These are phyloP conservation scores for Drosophila barbarae DNA, from an alignment of 2,888 invertebrate genomes.

Conservation along the genomic window DNA sequence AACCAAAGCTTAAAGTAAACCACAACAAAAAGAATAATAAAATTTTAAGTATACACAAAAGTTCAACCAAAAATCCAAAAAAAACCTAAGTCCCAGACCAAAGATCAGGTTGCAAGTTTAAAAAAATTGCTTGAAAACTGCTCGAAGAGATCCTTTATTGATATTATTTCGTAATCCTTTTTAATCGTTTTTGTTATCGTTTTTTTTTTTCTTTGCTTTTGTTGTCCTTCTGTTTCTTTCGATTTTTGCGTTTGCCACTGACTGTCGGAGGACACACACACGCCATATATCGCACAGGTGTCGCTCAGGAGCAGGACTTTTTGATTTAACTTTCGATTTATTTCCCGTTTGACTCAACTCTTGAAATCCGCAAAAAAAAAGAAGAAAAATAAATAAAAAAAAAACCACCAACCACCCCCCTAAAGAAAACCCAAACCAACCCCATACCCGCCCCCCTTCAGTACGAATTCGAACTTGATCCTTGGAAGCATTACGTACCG, in stretches of 20 bases:
- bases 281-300: conserved; percentile 36
- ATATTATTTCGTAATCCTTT: neutral
- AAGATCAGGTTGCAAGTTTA: conserved; percentile 11
- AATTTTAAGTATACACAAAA: conserved; percentile 2
- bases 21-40: neutral
- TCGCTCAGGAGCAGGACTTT: conserved; percentile 63
- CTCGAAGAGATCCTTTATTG: conserved; percentile 22
- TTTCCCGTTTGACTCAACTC: conserved; percentile 50
- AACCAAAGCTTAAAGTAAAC: conserved; percentile 8
- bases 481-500: conserved; percentile 18
- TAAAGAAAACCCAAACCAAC: neutral
- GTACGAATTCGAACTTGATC: conserved; percentile 31
- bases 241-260: conserved; percentile 38
- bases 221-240: conserved; percentile 36
- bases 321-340: conserved; percentile 74
- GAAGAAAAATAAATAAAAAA: neutral
- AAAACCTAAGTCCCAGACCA: conserved; percentile 2
- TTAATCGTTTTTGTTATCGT: conserved; percentile 3
- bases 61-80: neutral
- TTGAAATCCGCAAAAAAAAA: conserved; percentile 21
- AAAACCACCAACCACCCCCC: conserved; percentile 6
- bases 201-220: conserved; percentile 11
- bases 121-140: conserved; percentile 22
- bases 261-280: conserved; percentile 28
- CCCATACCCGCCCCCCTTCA: neutral